phyloP scores from a whole-genome alignment of 1,140 invertebrate species.

The Drosophila sulfurigaster region DNA sequence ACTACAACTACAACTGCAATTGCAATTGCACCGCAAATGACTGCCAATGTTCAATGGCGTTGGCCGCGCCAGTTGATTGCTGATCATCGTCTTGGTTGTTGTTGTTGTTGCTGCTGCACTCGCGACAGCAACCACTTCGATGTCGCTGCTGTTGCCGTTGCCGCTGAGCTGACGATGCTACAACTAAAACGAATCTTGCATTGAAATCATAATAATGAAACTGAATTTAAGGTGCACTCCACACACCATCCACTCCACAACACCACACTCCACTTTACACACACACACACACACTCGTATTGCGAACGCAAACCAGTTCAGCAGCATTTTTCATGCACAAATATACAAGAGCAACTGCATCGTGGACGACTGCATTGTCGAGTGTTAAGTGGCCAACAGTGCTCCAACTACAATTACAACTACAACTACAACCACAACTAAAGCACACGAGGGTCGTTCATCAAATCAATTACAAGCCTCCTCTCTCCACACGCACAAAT shows the following conservation, averaged over 20 bases:
- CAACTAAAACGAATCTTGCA: constrained; percentile 70
- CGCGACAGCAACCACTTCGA: neutral
- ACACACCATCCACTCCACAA: constrained; percentile 16
- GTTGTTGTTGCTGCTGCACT: neutral
- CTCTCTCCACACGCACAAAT: neutral
- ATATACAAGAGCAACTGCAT: constrained; percentile 38
- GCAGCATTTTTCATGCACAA: constrained; percentile 72
- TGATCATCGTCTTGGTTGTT: constrained; percentile 12
- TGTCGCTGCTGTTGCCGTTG: constrained; percentile 32
- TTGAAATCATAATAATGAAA: constrained; percentile 82
- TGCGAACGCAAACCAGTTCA: constrained; percentile 68
- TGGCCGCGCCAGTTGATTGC: constrained; percentile 44
- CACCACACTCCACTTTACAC: constrained; percentile 22
- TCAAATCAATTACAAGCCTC: constrained; percentile 28
- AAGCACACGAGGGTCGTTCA: constrained; percentile 36
- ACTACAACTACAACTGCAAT: constrained; percentile 7
- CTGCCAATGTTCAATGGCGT: constrained; percentile 83
- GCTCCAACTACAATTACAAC: constrained; percentile 9
- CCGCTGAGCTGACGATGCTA: constrained; percentile 37
- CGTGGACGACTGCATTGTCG: constrained; percentile 28
- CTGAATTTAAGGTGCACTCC: constrained; percentile 77
- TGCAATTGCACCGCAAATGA: constrained; percentile 60
- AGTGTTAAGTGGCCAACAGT: constrained; percentile 52
- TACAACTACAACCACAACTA: constrained; percentile 7
- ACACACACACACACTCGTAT: constrained; percentile 6